phyloP scores from a whole-genome alignment of 2,797 vertebrate species.

The Hoplostethus atlanticus region DNA sequence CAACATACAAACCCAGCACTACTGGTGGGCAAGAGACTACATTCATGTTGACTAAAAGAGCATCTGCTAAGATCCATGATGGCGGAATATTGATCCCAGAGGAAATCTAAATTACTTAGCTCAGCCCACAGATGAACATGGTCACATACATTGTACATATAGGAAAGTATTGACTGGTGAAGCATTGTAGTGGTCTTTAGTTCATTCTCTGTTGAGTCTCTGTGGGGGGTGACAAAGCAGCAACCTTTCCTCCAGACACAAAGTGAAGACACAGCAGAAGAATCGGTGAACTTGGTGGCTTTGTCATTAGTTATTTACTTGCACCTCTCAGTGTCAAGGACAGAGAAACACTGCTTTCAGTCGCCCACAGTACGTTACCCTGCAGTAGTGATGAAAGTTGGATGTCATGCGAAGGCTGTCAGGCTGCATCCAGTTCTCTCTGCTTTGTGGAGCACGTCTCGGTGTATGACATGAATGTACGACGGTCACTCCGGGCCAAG shows the following conservation, averaged over 20 bases:
- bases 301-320: constrained; percentile 10
- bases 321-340: neutral
- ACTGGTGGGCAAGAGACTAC: constrained; percentile 14
- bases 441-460: constrained; percentile 22
- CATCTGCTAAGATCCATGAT: constrained; percentile 41
- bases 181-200: constrained; percentile 2
- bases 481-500: constrained; percentile 40
- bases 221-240: neutral
- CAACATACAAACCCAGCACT: constrained; percentile 47
- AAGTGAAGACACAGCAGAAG: neutral
- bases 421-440: constrained; percentile 11
- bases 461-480: constrained; percentile 19
- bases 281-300: neutral
- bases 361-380: constrained; percentile 3
- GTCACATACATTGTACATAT: neutral
- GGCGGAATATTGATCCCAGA: constrained; percentile 56
- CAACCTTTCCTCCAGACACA: neutral
- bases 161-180: constrained; percentile 20
- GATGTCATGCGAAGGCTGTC: constrained; percentile 29
- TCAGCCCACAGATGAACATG: constrained; percentile 19
- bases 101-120: constrained; percentile 60
- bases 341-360: constrained; percentile 20
- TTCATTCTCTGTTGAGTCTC: neutral
- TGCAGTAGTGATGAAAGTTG: neutral
- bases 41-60: constrained; percentile 27